Percentiles rank a stretch among this genome's conserved stretches.
Conservation (phyloP, 30 jellyfish, hydroid and myxozoan species). For the Aurelia coerulea region DNA sequence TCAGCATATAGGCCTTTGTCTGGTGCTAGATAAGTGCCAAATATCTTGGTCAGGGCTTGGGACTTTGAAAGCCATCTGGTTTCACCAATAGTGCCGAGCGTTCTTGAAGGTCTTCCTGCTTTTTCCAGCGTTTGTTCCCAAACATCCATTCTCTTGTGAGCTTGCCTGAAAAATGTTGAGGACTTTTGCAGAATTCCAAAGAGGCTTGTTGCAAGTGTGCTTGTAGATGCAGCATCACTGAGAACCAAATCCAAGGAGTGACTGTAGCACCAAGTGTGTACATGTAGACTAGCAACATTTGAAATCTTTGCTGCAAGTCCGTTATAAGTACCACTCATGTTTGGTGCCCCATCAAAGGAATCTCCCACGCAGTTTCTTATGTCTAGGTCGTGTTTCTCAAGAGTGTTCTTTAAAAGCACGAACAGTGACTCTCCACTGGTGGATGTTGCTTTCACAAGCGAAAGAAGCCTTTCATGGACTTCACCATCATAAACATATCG, state of each 20-base stretch:
- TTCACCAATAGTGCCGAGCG: constrained; percentile 46
- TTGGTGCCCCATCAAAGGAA: constrained; percentile 55
- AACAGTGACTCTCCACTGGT: constrained; percentile 46
- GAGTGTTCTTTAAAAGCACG: constrained; percentile 25
- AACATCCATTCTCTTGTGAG: constrained; percentile 31
- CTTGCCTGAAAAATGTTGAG: constrained; percentile 39
- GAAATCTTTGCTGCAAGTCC: constrained; percentile 44
- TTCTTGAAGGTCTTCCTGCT: constrained; percentile 8
- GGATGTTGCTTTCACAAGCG: constrained; percentile 47
- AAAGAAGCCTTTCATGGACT: constrained; percentile 45
- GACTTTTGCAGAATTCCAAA: constrained; percentile 34
- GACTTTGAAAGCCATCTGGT: constrained; percentile 65
- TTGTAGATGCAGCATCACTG: constrained; percentile 37
- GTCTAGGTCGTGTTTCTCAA: constrained; percentile 22
- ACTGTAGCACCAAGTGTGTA: constrained; percentile 63
- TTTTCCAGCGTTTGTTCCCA: constrained; percentile 36
- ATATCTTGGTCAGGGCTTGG: constrained; percentile 38
- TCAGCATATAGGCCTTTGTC: constrained; percentile 23
- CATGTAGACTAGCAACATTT: constrained; percentile 54
- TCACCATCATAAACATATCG: not conserved
- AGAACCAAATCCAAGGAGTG: constrained; percentile 31
- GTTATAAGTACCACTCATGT: constrained; percentile 40
- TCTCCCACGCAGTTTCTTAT: constrained; percentile 43
- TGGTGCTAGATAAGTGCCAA: constrained; percentile 23
- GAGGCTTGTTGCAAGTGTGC: constrained; percentile 42